Evolutionary conservation across 2,797 vertebrate species (phyloP).

Genomic region (Pangasius macronema): DNA sequence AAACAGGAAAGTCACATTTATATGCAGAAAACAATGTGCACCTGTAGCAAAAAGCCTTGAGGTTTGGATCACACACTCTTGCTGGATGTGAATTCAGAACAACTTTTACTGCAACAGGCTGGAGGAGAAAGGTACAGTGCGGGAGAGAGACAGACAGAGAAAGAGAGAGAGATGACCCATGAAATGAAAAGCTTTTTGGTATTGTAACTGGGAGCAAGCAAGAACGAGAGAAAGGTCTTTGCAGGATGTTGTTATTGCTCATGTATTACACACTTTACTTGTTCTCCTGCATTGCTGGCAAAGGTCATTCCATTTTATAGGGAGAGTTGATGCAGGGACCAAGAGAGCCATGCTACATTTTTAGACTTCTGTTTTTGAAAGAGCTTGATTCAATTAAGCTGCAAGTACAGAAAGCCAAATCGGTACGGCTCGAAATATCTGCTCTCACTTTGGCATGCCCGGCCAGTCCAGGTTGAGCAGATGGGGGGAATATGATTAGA

Average conservation of each 20-base stretch:
- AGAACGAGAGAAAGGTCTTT: constrained; percentile 37
- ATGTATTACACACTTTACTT: constrained; percentile 42
- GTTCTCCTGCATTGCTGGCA: constrained; percentile 30
- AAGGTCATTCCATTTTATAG: constrained; percentile 42
- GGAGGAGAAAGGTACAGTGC: background rate
- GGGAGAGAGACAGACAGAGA: background rate
- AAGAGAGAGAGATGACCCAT: constrained; percentile 14
- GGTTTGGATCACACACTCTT: background rate
- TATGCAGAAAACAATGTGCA: background rate
- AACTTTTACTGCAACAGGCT: constrained; percentile 4
- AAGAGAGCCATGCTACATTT: constrained; percentile 16
- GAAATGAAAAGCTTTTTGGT: constrained; percentile 21
- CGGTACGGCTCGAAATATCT: constrained; percentile 34
- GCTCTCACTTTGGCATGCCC: constrained; percentile 26
- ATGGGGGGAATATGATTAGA: constrained; percentile 51
- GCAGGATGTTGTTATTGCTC: constrained; percentile 35
- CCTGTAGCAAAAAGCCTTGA: background rate
- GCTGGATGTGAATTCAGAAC: background rate
- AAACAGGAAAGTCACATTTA: background rate
- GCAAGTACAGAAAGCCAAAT: constrained; percentile 26
- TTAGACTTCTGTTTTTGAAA: constrained; percentile 39
- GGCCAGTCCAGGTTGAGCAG: constrained; percentile 46
- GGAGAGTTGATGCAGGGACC: constrained; percentile 2
- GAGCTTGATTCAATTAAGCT: constrained; percentile 30
- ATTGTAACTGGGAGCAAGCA: constrained; percentile 25